Evolutionary conservation across 2,888 invertebrate species (phyloP).

Genomic region (Boloria selene): DNA sequence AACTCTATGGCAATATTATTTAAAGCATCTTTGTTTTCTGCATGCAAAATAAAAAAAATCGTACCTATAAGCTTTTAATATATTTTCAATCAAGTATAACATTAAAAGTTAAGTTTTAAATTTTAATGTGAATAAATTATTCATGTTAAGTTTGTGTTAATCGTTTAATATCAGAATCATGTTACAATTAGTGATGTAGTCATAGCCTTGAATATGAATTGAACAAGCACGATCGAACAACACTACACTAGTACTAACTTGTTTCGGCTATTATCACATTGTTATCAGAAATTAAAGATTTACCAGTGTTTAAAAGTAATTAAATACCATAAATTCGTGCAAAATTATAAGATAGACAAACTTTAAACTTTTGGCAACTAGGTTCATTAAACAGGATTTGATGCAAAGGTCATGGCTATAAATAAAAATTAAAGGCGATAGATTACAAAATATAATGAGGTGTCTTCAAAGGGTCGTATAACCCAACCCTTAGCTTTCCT

Average conservation of each 20-base stretch:
- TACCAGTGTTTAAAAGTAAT: neutral
- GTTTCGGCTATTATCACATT: slow-evolving; percentile 5
- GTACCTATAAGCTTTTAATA: too few species aligned
- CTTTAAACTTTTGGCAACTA: slow-evolving; percentile 10
- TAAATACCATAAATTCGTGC: neutral
- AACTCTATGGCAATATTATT: too few species aligned
- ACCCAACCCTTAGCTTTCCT: slow-evolving; percentile 44
- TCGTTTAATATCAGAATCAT: slow-evolving; percentile 27
- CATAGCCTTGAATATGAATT: slow-evolving; percentile 58
- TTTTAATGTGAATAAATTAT: neutral
- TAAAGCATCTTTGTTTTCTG: too few species aligned
- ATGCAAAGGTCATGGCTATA: slow-evolving; percentile 59
- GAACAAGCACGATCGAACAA: slow-evolving; percentile 42
- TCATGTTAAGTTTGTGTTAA: neutral
- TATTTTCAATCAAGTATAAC: too few species aligned
- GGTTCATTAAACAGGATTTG: slow-evolving; percentile 23
- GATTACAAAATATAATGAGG: slow-evolving; percentile 81
- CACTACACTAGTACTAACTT: slow-evolving; percentile 27
- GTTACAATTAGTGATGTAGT: slow-evolving; percentile 34
- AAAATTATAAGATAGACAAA: neutral
- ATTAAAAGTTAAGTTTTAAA: too few species aligned
- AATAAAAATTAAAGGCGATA: slow-evolving; percentile 76
- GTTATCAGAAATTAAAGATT: neutral
- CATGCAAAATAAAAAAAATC: too few species aligned
- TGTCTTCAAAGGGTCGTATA: slow-evolving; percentile 70